Conservation (phyloP, 2,888 invertebrate species). For the Drosophila engyochracea region DNA sequence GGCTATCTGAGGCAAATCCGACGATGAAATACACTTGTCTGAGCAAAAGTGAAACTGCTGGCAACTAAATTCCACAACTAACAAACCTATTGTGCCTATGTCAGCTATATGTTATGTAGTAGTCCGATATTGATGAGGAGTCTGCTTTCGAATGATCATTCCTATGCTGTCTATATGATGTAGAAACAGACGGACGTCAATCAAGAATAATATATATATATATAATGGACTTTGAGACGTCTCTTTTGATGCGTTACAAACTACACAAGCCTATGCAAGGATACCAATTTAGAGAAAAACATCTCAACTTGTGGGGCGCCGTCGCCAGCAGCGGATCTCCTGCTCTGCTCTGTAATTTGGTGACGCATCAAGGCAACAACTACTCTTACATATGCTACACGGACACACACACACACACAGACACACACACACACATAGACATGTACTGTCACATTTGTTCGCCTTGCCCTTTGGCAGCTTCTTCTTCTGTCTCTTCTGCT, state of each 20-base stretch:
- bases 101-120: background rate
- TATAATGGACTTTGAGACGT: background rate
- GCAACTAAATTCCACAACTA: background rate
- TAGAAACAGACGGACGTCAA: background rate
- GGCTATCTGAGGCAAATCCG: background rate
- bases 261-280: background rate
- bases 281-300: conserved; percentile 5
- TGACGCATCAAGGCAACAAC: conserved; percentile 23
- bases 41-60: background rate
- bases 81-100: background rate
- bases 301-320: conserved; percentile 46
- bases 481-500: background rate
- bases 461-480: conserved; percentile 7
- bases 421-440: conserved; percentile 1
- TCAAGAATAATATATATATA: background rate
- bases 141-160: background rate
- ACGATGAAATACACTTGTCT: background rate
- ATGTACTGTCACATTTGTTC: conserved; percentile 4
- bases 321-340: conserved; percentile 17
- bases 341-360: conserved; percentile 17
- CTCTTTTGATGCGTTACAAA: background rate
- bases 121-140: background rate
- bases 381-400: conserved; percentile 26
- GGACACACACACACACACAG: conserved; percentile 7
- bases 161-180: background rate